phyloP scores from a whole-genome alignment of 2,113 vertebrate genomes.

The Pseudorectes ferrugineus region DNA sequence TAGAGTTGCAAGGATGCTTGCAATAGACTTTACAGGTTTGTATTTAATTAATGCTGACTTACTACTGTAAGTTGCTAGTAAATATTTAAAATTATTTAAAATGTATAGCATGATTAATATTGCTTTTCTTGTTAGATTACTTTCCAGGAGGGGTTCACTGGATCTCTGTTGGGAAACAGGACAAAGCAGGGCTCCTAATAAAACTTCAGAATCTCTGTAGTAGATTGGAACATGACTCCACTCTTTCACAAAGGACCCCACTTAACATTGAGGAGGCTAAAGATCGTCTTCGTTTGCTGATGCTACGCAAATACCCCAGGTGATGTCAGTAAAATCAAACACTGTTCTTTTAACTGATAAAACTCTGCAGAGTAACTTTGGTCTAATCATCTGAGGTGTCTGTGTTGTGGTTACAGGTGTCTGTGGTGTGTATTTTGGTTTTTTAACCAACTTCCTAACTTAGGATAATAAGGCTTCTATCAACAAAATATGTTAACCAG shows the following conservation, averaged over 20 bases:
- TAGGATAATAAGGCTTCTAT: neutral
- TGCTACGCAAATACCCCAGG: constrained; percentile 86
- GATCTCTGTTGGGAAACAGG: constrained; percentile 92
- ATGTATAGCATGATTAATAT: neutral
- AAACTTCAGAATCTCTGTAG: constrained; percentile 93
- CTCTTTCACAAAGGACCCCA: constrained; percentile 76
- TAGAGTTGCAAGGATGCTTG: neutral
- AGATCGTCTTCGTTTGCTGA: constrained; percentile 88
- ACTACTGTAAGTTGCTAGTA: neutral
- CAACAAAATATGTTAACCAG: neutral
- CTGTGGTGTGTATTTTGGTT: neutral
- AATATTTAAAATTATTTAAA: neutral
- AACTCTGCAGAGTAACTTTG: neutral
- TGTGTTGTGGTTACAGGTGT: neutral
- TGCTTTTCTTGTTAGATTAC: constrained; percentile 69
- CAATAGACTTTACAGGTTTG: neutral
- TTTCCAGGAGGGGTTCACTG: constrained; percentile 93
- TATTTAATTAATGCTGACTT: neutral
- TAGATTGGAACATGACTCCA: constrained; percentile 83
- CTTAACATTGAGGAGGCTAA: constrained; percentile 92
- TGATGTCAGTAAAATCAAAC: constrained; percentile 2
- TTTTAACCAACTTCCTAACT: neutral
- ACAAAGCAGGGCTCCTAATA: constrained; percentile 88
- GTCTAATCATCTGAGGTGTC: neutral
- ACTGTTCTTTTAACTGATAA: neutral